Percentiles rank a stretch among this genome's conserved stretches.
Conservation (phyloP, 2,888 invertebrate species). For the Tuta absoluta region DNA sequence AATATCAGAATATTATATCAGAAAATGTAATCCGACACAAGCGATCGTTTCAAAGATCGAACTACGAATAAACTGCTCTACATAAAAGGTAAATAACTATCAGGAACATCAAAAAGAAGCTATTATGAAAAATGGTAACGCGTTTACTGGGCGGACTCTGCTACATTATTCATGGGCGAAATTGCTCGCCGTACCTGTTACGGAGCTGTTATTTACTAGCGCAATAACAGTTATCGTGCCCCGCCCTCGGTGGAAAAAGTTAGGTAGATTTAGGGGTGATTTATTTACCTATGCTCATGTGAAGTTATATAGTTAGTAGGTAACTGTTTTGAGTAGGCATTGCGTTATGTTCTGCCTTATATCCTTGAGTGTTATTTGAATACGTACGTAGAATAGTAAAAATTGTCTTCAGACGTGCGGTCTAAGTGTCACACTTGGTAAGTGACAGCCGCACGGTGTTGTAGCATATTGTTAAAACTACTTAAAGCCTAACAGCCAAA, state of each 20-base stretch:
- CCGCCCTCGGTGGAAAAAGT: slow-evolving; percentile 48
- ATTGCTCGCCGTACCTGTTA: slow-evolving; percentile 62
- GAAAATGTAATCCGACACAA: slow-evolving; percentile 24
- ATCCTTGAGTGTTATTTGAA: background rate
- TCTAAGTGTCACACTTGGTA: too few species aligned
- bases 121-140: slow-evolving; percentile 81
- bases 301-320: background rate
- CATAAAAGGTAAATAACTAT: slow-evolving; percentile 55
- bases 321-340: background rate
- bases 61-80: slow-evolving; percentile 68
- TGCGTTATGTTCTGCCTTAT: background rate
- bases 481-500: too few species aligned
- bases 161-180: slow-evolving; percentile 75
- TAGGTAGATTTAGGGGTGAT: slow-evolving; percentile 39
- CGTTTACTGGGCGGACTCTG: slow-evolving; percentile 73
- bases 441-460: too few species aligned
- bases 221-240: slow-evolving; percentile 61
- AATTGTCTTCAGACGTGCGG: too few species aligned
- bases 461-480: too few species aligned
- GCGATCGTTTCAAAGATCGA: slow-evolving; percentile 25
- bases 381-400: too few species aligned
- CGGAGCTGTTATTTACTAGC: slow-evolving; percentile 66
- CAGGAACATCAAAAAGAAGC: slow-evolving; percentile 67
- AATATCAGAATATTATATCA: slow-evolving; percentile 25
- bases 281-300: slow-evolving; percentile 23